Conservation (phyloP, 1,140 invertebrate genomes). For the Bombus terrestris region DNA sequence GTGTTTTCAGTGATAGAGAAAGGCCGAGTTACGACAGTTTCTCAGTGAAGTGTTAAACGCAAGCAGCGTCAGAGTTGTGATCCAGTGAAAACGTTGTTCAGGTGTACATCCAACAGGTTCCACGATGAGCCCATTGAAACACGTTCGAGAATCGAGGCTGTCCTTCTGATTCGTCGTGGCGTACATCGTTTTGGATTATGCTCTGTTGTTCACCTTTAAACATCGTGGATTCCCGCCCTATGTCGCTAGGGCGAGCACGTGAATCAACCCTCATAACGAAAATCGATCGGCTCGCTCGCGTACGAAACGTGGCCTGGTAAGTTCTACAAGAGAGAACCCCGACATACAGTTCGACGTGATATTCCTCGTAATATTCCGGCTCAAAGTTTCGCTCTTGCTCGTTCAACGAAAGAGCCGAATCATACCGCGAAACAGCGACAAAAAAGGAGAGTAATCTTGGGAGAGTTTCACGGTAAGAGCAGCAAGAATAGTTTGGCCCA, state of each 20-base stretch:
- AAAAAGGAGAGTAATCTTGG: constrained; percentile 64
- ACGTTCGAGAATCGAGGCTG: neutral
- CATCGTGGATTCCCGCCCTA: constrained; percentile 61
- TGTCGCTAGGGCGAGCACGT: constrained; percentile 59
- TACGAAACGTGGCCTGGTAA: constrained; percentile 61
- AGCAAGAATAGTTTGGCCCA: constrained; percentile 2
- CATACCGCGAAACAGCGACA: neutral
- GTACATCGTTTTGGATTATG: constrained; percentile 54
- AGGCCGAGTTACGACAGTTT: constrained; percentile 13
- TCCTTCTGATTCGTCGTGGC: constrained; percentile 15
- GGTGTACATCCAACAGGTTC: constrained; percentile 43
- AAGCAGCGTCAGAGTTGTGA: neutral
- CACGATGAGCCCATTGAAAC: neutral
- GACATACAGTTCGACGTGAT: neutral
- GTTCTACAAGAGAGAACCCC: constrained; percentile 36
- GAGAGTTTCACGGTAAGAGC: constrained; percentile 28
- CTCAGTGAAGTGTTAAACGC: constrained; percentile 25
- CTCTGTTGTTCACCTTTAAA: constrained; percentile 37
- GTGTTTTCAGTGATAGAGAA: constrained; percentile 24
- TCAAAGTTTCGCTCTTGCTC: constrained; percentile 15
- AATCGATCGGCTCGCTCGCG: constrained; percentile 58
- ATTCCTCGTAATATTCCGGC: constrained; percentile 28
- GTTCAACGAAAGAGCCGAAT: neutral
- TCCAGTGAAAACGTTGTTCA: constrained; percentile 26
- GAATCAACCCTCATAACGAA: constrained; percentile 60